Evolutionary conservation across 2,888 invertebrate species (phyloP), one percentile per base, ranked within the genome.

Genomic region (Drosophila gaucha): DNA sequence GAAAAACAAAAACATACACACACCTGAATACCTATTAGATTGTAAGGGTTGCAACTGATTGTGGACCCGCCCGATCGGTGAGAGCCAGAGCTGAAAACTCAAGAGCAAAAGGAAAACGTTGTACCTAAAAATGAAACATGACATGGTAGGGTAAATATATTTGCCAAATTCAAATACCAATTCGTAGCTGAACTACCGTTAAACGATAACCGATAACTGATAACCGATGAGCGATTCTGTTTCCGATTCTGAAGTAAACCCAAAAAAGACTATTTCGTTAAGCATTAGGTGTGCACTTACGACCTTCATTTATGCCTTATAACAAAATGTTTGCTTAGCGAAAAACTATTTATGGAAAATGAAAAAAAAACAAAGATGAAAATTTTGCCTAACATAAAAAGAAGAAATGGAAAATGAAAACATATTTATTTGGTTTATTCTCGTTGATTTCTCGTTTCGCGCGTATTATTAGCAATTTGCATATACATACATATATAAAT

Each of bases 391-490:
- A 36, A 62, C 22, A 49, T 6, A 33, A 39, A 44, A 18, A 28
- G 26, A 28, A 28, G n/a, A 24, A 10, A 20, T 1, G n/a, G n/a
- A 28, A 36, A 6, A 44, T n/a, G 31, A 33, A 36, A 38, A 18
- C 18, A 46, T 64, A 67, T 68, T 73, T 69, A 62, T 77, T 77
- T 67, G 59, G 47, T 72, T 62, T 64, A 18, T 65, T 68, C 62
- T 68, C 58, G 67, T 67, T 72, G 47, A 56, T 55, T 58, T 66
- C 55, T 65, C 49, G 56, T 58, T 67, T 74, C 62, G 64, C 67
- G 80, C 74, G 77, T 74, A 82, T 82, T 82, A 87, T 74, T 82
- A 87, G 88, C 88, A 87, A 82, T 64, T 66, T 58, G 56, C 50
- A 69, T 67, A 62, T 67, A 66, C 63, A 71, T 54, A 52, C 51